Percentiles rank a stretch among this genome's conserved stretches.
Evolutionary conservation across 2,113 vertebrate species (phyloP).

Genomic region (Tyto alba): DNA sequence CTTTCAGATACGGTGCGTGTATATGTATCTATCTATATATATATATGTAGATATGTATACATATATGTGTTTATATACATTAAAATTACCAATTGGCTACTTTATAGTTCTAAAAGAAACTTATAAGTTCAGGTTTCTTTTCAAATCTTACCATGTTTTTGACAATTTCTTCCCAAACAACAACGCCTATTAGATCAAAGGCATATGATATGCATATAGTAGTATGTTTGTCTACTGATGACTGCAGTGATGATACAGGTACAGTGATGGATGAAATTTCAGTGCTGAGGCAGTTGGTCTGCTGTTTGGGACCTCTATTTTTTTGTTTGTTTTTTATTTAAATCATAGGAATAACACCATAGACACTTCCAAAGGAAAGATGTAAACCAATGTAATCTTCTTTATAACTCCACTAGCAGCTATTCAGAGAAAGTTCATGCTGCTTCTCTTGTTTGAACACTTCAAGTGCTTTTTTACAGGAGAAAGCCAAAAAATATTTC

Average conservation of each 20-base stretch:
- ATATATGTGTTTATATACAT: background rate
- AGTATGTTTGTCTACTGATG: background rate
- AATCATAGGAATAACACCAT: background rate
- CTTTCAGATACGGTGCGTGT: background rate
- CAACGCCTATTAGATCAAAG: background rate
- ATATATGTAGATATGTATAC: background rate
- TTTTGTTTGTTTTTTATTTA: background rate
- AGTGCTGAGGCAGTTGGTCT: background rate
- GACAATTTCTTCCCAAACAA: background rate
- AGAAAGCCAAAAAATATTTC: background rate
- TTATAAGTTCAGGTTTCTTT: background rate
- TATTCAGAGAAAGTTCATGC: background rate
- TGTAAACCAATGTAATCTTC: background rate
- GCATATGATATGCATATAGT: background rate
- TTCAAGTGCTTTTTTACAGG: background rate
- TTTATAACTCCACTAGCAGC: slow-evolving; percentile 14
- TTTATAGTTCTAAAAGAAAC: background rate
- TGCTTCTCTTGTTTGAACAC: slow-evolving; percentile 9
- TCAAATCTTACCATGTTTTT: background rate
- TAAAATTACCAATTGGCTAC: background rate
- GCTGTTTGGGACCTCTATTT: background rate
- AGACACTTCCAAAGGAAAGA: slow-evolving; percentile 21
- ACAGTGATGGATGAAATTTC: background rate
- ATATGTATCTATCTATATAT: background rate
- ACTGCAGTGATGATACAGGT: background rate